These are phyloP conservation scores for Corythaeola cristata DNA, from an alignment of 2,113 vertebrate genomes.

Conservation along the genomic window DNA sequence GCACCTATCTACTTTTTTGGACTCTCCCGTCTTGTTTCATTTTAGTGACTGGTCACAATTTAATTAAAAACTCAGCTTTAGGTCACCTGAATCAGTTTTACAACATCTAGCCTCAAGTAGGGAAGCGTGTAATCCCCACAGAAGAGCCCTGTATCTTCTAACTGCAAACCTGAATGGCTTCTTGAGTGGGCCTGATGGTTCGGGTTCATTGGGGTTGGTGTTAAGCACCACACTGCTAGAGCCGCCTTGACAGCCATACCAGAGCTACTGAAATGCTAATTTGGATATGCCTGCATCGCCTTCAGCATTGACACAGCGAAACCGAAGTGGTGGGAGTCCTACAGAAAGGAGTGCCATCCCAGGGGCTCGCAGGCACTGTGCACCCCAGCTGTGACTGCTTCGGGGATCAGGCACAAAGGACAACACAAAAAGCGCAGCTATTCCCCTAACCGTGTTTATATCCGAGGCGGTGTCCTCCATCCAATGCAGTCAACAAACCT, in stretches of 20 bases:
- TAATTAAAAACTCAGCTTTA: background rate
- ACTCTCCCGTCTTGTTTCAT: background rate
- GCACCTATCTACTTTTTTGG: background rate
- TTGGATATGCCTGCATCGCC: background rate
- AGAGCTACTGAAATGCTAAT: background rate
- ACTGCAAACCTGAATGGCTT: background rate
- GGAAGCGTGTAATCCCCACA: background rate
- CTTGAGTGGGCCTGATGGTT: background rate
- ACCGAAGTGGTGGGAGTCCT: background rate
- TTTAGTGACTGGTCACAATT: background rate
- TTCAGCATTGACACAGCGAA: background rate
- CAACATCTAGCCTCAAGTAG: background rate
- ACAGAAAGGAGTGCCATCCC: background rate
- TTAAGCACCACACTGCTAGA: background rate
- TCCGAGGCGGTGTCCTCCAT: background rate
- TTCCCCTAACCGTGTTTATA: background rate
- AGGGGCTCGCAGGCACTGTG: background rate
- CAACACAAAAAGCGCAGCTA: background rate
- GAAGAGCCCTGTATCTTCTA: background rate
- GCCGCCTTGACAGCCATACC: background rate
- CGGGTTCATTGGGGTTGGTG: accelerated
- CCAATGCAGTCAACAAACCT: background rate
- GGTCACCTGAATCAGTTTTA: background rate
- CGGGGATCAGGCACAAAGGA: background rate
- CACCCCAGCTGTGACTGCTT: background rate